These are phyloP conservation scores for Tetrax tetrax DNA, from an alignment of 2,113 vertebrate genomes.

Conservation along the genomic window DNA sequence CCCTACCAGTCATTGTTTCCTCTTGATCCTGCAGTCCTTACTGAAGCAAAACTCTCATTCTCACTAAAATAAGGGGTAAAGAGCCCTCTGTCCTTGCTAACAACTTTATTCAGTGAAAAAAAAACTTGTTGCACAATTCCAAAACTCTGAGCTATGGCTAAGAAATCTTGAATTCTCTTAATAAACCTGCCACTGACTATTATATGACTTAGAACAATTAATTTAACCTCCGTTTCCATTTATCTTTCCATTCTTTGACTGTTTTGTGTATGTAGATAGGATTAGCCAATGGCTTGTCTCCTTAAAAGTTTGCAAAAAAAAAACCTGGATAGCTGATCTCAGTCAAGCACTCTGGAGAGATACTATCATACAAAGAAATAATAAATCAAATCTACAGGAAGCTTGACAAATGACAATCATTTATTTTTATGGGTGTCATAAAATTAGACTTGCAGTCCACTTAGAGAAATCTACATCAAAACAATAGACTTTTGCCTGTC, in stretches of 20 bases:
- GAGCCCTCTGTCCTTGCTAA: neutral
- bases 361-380: neutral
- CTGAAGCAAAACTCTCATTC: neutral
- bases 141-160: neutral
- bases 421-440: neutral
- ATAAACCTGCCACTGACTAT: neutral
- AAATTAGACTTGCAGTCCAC: neutral
- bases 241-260: neutral
- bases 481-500: neutral
- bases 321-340: neutral
- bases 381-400: neutral
- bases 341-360: neutral
- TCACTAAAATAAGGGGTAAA: neutral
- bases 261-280: neutral
- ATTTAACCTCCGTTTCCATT: neutral
- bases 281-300: neutral
- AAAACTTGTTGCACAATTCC: neutral
- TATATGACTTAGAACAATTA: neutral
- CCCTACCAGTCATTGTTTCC: neutral
- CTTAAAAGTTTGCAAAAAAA: neutral
- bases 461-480: neutral
- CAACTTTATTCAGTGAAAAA: neutral
- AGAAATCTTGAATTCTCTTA: neutral
- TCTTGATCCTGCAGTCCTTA: neutral
- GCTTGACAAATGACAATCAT: neutral